A percentile compares a stretch with the other conserved stretches of the same genome.
Evolutionary conservation across 1,140 invertebrate genomes (phyloP).

Genomic region (Drosophila saltans): DNA sequence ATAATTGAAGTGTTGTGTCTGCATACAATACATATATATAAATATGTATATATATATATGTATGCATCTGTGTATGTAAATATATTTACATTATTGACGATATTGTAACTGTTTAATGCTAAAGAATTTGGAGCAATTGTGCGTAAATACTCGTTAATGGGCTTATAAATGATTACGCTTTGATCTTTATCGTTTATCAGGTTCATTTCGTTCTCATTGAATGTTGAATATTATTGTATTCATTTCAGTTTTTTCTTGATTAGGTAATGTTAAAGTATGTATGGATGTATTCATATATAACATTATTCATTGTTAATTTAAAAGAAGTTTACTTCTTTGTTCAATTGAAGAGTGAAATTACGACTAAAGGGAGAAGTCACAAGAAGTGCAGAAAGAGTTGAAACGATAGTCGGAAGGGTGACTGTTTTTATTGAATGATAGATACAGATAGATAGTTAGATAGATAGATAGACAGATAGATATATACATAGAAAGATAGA

Average conservation of each 20-base stretch:
- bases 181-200: constrained; percentile 1
- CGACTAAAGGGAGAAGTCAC: too few species aligned
- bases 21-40: not conserved
- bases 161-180: constrained; percentile 7
- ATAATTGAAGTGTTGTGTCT: constrained; percentile 35
- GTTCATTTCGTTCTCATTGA: not conserved
- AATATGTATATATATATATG: not conserved
- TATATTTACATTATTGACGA: constrained; percentile 23
- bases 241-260: too few species aligned
- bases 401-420: too few species aligned
- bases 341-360: not conserved
- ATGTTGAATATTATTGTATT: not conserved
- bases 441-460: too few species aligned
- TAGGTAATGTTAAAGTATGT: too few species aligned
- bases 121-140: constrained; percentile 23
- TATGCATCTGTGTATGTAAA: not conserved
- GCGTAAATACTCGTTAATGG: constrained; percentile 13
- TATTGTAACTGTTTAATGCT: constrained; percentile 10
- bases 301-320: not conserved
- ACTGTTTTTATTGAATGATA: too few species aligned
- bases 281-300: too few species aligned
- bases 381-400: too few species aligned
- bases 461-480: too few species aligned
- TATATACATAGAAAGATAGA: too few species aligned
- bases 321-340: not conserved